Base-by-base conservation (phyloP, 2,113 vertebrate species). In the Eleginops maclovinus region DNA sequence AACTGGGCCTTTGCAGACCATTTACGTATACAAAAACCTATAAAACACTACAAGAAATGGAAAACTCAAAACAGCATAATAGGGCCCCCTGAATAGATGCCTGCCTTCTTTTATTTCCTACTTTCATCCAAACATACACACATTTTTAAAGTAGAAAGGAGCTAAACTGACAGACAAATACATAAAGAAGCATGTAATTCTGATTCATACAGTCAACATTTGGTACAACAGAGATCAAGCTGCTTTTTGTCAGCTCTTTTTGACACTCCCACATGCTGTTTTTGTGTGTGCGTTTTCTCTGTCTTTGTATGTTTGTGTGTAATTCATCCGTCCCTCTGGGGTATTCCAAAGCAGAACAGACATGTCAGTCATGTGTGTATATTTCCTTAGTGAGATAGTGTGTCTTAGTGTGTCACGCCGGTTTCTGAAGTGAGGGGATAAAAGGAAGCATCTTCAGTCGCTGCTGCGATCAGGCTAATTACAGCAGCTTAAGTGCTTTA, bases 401-500 rank as follows among this genome's bases (percentile, higher is more conserved):
- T 73, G 87, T 83, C 72, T 86, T 56, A 53, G 71, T 74, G 77
- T 85, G 89, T 90, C 89, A 83, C 82, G 93, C 88, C 87, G 84
- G 65, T 90, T 90, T 91, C 79, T 93, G 93, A 93, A 94, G 92
- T 90, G 87, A 88, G 40, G 84, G 91, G 89, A 94, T 94, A 91
- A 94, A 92, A 92, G 92, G 81, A 88, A 72, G 86, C 89, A 94
- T 94, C 92, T 94, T 94, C 93, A 88, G 92, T 92, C 90, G 53
- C 91, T 86, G 80, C 84, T 72, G 92, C 85, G 83, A 91, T 94
- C 91, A 85, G 91, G 84, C 93, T 95, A 95, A 95, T 95, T 95
- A 95, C 93, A 90, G 92, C 90, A 91, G 93, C 93, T 94, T 95
- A 95, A 95, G 94, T 94, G 93, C 91, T 93, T 94, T 91, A 94